These are phyloP conservation scores for Podargus strigoides DNA, from an alignment of 2,797 vertebrate species.

Conservation along the genomic window DNA sequence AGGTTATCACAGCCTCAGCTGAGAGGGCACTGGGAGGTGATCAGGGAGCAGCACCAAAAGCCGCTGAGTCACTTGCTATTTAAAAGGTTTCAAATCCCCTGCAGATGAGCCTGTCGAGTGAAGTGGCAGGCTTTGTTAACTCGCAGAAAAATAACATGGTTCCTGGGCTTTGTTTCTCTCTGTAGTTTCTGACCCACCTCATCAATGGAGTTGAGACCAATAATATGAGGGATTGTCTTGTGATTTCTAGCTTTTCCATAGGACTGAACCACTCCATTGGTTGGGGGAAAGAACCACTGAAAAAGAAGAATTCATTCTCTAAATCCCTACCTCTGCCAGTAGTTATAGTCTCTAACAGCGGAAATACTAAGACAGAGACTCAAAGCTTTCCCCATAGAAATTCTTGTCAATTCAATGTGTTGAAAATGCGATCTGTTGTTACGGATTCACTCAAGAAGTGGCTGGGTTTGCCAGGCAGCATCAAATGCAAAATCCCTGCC, in stretches of 20 bases:
- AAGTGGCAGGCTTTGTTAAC: neutral
- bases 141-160: neutral
- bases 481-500: neutral
- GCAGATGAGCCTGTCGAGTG: neutral
- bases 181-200: neutral
- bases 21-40: neutral
- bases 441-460: neutral
- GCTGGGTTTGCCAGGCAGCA: neutral
- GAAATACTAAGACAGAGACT: neutral
- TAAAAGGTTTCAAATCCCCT: neutral
- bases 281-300: neutral
- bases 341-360: neutral
- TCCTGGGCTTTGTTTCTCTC: neutral
- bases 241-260: neutral
- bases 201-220: neutral
- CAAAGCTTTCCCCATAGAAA: neutral
- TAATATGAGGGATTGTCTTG: neutral
- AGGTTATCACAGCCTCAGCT: neutral
- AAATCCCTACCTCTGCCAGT: neutral
- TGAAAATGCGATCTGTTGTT: conserved; percentile 17
- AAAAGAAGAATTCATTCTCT: neutral
- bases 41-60: neutral
- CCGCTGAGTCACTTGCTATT: neutral
- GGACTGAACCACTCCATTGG: neutral
- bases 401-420: fast-evolving